A percentile compares a stretch with the other conserved stretches of the same genome.
Evolutionary conservation across 2,888 invertebrate species (phyloP).

Genomic region (Atherix ibis): DNA sequence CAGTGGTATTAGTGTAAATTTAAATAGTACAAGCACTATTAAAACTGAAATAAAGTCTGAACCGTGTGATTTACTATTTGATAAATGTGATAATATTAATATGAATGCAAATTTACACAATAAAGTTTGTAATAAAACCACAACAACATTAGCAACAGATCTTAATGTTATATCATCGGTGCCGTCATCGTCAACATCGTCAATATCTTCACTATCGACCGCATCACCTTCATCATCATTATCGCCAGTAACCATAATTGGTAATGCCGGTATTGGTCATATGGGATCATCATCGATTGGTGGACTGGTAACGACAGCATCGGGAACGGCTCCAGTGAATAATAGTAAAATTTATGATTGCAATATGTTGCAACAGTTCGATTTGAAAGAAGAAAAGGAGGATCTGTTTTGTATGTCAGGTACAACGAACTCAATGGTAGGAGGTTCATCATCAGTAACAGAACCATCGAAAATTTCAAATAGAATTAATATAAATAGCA

Average conservation of each 20-base stretch:
- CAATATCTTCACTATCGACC: not conserved
- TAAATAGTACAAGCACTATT: constrained; percentile 2
- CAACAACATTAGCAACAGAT: not conserved
- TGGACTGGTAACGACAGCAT: not conserved
- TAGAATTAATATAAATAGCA: too few relatives aligned
- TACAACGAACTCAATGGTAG: constrained; percentile 2
- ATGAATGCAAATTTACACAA: constrained; percentile 2
- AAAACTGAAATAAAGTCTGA: constrained; percentile 12
- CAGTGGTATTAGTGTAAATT: not conserved
- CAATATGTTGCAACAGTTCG: not conserved
- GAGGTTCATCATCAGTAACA: constrained; percentile 3
- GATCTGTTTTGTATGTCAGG: constrained; percentile 2
- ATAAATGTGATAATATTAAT: constrained; percentile 11
- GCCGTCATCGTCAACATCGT: not conserved
- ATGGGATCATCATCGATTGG: not conserved
- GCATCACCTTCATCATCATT: not conserved
- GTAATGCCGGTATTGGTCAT: too few relatives aligned
- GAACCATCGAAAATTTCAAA: too few relatives aligned
- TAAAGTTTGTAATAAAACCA: not conserved
- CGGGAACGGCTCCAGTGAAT: not conserved
- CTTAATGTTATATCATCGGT: not conserved
- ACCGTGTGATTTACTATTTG: constrained; percentile 9
- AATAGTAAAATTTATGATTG: not conserved
- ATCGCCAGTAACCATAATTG: too few relatives aligned
- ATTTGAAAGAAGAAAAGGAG: constrained; percentile 7